A percentile compares a stretch with the other conserved stretches of the same genome.
Evolutionary conservation across 2,113 vertebrate species (phyloP).

Genomic region (Alligator mississippiensis): DNA sequence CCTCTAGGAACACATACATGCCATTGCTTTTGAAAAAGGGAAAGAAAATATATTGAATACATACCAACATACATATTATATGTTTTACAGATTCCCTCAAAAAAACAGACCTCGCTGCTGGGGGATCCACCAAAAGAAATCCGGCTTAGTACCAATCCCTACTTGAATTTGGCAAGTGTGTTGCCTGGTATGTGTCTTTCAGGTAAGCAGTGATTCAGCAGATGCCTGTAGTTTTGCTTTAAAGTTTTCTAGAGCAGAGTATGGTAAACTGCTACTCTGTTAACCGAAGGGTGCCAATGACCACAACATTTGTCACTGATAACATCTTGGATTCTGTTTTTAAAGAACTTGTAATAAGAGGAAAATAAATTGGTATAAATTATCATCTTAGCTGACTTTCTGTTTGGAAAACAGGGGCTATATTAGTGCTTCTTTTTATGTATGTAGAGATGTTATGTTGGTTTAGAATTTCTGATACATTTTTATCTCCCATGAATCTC

Average conservation of each 20-base stretch:
- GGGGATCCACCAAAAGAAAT: conserved; percentile 97
- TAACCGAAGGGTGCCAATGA: background rate
- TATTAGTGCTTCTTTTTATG: background rate
- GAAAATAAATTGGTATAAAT: background rate
- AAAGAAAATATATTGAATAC: accelerated
- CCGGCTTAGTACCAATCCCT: conserved; percentile 94
- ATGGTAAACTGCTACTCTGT: background rate
- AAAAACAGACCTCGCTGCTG: conserved; percentile 90
- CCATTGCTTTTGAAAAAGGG: background rate
- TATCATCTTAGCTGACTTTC: background rate
- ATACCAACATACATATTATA: background rate
- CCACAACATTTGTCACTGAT: background rate
- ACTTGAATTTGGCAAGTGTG: conserved; percentile 95
- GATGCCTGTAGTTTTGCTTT: background rate
- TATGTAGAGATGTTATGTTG: background rate
- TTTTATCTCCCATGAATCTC: background rate
- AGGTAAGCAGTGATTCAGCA: conserved; percentile 70
- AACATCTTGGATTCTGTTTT: background rate
- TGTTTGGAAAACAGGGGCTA: background rate
- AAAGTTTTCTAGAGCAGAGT: background rate
- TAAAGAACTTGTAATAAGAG: background rate
- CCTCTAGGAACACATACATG: background rate
- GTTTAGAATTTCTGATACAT: background rate
- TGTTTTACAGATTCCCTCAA: conserved; percentile 76
- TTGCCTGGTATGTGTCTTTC: conserved; percentile 89